These are phyloP conservation scores for Sapayoa aenigma DNA, from an alignment of 2,113 vertebrate species.

Conservation along the genomic window DNA sequence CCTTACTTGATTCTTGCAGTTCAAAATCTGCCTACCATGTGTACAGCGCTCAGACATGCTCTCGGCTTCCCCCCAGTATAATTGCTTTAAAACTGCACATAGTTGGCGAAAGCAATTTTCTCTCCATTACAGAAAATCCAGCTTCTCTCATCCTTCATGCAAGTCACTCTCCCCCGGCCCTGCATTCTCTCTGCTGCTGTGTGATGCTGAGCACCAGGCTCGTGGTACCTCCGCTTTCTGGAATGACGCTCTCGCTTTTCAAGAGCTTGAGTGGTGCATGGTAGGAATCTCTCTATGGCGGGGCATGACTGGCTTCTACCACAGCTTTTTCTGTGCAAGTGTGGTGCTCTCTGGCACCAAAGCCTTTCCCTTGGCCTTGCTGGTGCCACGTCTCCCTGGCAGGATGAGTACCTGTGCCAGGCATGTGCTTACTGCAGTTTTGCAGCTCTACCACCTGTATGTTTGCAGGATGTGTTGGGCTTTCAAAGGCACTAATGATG, in stretches of 20 bases:
- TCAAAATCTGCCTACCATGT: background rate
- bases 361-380: background rate
- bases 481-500: conserved; percentile 77
- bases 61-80: conserved; percentile 63
- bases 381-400: background rate
- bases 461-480: conserved; percentile 35
- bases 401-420: background rate
- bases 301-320: background rate
- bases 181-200: background rate
- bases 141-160: background rate
- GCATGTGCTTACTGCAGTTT: rapidly evolving
- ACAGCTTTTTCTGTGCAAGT: background rate
- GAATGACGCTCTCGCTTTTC: background rate
- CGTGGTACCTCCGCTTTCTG: background rate
- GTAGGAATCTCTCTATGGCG: background rate
- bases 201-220: background rate
- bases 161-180: background rate
- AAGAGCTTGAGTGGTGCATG: rapidly evolving
- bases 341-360: background rate
- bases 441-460: background rate
- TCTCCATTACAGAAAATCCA: conserved; percentile 54
- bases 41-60: background rate
- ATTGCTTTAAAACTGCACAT: conserved; percentile 72
- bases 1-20: background rate
- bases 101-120: conserved; percentile 72